Percentiles rank a stretch among this genome's conserved stretches.
Conservation (phyloP, 2,113 vertebrate species). For the Bufo gargarizans region DNA sequence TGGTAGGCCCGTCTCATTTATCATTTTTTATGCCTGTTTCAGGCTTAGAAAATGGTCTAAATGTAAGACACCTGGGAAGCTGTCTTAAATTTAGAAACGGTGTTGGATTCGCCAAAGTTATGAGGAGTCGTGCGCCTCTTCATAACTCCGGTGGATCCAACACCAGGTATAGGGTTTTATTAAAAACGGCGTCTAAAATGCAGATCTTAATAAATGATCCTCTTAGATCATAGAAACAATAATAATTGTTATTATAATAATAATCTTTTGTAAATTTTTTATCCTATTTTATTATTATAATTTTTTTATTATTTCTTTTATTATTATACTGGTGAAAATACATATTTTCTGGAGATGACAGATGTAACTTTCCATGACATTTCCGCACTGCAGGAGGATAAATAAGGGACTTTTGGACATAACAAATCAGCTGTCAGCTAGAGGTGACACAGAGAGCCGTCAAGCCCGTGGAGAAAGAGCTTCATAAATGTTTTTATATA, state of each 20-base stretch:
- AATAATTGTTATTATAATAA: neutral
- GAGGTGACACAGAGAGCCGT: slow-evolving; percentile 36
- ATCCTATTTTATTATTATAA: neutral
- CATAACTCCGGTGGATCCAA: no score
- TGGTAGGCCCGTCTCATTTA: no score
- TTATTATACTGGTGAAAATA: neutral
- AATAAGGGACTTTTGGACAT: slow-evolving; percentile 33
- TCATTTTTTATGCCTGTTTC: no score
- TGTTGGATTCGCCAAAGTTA: no score
- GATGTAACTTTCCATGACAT: slow-evolving; percentile 16
- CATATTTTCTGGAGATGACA: slow-evolving; percentile 6
- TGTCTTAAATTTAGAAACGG: no score
- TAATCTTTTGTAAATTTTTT: neutral
- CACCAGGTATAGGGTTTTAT: no score
- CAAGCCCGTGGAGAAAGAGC: slow-evolving; percentile 33
- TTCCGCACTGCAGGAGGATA: slow-evolving; percentile 16
- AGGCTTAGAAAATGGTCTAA: no score
- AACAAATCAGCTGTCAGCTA: slow-evolving; percentile 53
- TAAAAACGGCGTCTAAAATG: no score
- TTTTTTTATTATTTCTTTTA: neutral
- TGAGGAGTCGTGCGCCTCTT: no score
- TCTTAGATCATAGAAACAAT: no score
- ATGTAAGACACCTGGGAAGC: no score
- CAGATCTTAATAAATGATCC: no score
- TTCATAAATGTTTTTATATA: slow-evolving; percentile 38